Evolutionary conservation across 2,888 invertebrate species (phyloP).

Genomic region (Cosmia pyralina): DNA sequence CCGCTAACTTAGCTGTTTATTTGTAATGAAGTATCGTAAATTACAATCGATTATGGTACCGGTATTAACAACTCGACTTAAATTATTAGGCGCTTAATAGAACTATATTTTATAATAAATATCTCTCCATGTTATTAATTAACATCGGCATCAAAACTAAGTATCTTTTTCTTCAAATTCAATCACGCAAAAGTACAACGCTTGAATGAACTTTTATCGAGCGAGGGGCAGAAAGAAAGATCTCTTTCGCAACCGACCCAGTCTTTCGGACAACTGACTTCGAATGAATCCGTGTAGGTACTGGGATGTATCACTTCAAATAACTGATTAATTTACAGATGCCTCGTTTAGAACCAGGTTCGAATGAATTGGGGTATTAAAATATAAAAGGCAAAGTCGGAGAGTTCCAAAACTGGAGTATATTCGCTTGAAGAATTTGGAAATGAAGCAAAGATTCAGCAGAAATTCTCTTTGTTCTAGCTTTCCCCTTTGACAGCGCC

Average conservation of each 20-base stretch:
- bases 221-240: conserved; percentile 58
- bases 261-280: conserved; percentile 58
- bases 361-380: conserved; percentile 40
- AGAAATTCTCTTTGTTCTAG: conserved; percentile 13
- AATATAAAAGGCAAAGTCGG: conserved; percentile 22
- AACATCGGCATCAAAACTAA: conserved; percentile 44
- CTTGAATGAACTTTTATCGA: conserved; percentile 63
- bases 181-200: conserved; percentile 66
- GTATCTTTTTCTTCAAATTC: conserved; percentile 51
- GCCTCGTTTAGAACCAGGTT: conserved; percentile 32
- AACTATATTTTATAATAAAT: conserved; percentile 4
- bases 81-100: conserved; percentile 1
- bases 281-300: conserved; percentile 56
- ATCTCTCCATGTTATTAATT: conserved; percentile 41
- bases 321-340: conserved; percentile 49
- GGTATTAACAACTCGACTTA: conserved; percentile 2
- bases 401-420: conserved; percentile 13
- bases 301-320: conserved; percentile 48
- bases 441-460: conserved; percentile 2
- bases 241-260: conserved; percentile 54
- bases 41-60: conserved; percentile 32
- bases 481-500: conserved; percentile 12
- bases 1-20: conserved; percentile 31
- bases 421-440: conserved; percentile 23
- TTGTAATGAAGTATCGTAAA: conserved; percentile 35